Conservation (phyloP, 2,113 vertebrate genomes). For the Cyphomyrus plagiostoma region DNA sequence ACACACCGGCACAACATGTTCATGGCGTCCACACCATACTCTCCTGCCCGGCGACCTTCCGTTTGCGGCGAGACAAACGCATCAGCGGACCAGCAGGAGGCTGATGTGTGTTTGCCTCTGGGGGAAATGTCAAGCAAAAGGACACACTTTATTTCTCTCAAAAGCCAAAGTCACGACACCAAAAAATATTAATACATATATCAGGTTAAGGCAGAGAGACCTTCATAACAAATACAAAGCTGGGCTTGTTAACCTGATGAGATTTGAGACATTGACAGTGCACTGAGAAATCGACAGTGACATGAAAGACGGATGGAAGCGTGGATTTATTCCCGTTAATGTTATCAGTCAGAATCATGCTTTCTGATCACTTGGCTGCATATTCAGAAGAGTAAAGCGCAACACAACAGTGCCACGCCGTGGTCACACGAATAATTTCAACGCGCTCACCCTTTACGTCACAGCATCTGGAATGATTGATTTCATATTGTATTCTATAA, state of each 20-base stretch:
- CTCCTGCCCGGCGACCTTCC: not conserved
- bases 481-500: not conserved
- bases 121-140: not conserved
- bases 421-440: conserved; percentile 28
- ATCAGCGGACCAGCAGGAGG: not conserved
- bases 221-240: not conserved
- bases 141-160: not conserved
- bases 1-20: not conserved
- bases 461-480: not conserved
- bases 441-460: not conserved
- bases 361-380: not conserved
- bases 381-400: not conserved
- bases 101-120: not conserved
- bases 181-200: not conserved
- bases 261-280: not conserved
- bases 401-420: conserved; percentile 47
- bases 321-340: not conserved
- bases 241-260: not conserved
- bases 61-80: not conserved
- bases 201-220: not conserved
- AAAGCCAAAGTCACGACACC: not conserved
- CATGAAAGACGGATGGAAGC: not conserved
- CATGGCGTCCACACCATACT: not conserved
- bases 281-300: not conserved
- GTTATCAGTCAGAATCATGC: not conserved